phyloP scores from a whole-genome alignment of 2,113 vertebrate genomes.

The Poicephalus meyeri region DNA sequence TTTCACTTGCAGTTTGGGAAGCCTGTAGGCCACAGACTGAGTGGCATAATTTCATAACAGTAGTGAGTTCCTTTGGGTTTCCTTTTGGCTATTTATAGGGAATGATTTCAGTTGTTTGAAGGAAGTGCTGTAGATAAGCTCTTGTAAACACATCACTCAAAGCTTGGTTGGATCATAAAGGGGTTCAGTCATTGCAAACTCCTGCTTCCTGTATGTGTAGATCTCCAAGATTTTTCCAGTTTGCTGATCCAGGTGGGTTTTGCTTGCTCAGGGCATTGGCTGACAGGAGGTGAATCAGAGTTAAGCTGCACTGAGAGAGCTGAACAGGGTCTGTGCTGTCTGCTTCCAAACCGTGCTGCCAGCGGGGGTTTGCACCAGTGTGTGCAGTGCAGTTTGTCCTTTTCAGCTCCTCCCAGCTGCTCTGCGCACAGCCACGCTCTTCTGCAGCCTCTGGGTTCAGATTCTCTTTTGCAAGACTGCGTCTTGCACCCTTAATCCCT shows the following conservation, averaged over 20 bases:
- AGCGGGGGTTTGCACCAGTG: neutral
- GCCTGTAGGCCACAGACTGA: neutral
- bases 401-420: neutral
- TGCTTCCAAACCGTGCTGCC: neutral
- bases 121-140: neutral
- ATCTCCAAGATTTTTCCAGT: neutral
- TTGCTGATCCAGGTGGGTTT: neutral
- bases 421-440: neutral
- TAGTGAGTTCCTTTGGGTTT: neutral
- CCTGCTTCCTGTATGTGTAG: rapidly evolving
- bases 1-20: neutral
- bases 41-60: neutral
- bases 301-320: neutral
- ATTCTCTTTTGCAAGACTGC: neutral
- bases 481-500: neutral
- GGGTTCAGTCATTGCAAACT: neutral
- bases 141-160: neutral
- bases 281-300: neutral
- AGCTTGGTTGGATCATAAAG: neutral
- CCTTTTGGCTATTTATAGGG: neutral
- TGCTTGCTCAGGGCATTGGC: neutral
- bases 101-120: neutral
- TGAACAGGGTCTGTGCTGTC: neutral
- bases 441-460: neutral
- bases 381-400: neutral